Conservation (phyloP, 2,888 invertebrate species). For the Latrodectus elegans region DNA sequence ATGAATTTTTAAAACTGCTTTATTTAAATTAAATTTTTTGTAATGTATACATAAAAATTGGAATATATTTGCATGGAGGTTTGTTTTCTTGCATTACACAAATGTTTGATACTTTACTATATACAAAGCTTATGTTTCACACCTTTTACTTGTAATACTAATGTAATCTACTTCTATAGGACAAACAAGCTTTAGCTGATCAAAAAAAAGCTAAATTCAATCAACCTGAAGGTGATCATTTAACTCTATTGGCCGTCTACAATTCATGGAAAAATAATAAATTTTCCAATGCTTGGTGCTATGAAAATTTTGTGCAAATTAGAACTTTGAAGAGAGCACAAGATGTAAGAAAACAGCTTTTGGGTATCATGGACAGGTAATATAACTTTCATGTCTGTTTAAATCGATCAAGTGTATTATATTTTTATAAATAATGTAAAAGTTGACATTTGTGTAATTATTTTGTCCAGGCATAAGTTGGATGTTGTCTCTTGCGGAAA, state of each 20-base stretch:
- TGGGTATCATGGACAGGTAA: conserved; percentile 96
- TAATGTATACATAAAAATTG: too few species aligned
- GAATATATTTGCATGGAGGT: too few species aligned
- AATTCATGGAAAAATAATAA: conserved; percentile 99
- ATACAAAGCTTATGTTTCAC: not conserved
- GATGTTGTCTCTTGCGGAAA: conserved; percentile 98
- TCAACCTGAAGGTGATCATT: conserved; percentile 98
- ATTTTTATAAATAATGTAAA: too few species aligned
- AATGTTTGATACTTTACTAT: not conserved
- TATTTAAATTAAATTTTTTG: too few species aligned
- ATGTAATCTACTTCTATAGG: conserved; percentile 76
- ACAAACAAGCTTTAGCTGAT: conserved; percentile 96
- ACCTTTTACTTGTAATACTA: too few species aligned
- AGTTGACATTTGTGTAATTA: not conserved
- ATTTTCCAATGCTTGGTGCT: conserved; percentile 99
- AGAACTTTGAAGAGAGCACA: conserved; percentile 96
- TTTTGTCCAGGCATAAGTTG: conserved; percentile 84
- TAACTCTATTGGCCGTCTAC: conserved; percentile 97
- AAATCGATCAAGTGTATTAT: too few species aligned
- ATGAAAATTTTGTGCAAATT: conserved; percentile 99
- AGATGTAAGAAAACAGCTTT: conserved; percentile 96
- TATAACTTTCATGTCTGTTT: too few species aligned
- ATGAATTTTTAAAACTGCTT: too few species aligned
- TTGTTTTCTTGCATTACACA: not conserved
- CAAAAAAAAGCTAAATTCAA: conserved; percentile 99